Base-by-base conservation (phyloP, 2,113 vertebrate species). In the Anseranas semipalmata region DNA sequence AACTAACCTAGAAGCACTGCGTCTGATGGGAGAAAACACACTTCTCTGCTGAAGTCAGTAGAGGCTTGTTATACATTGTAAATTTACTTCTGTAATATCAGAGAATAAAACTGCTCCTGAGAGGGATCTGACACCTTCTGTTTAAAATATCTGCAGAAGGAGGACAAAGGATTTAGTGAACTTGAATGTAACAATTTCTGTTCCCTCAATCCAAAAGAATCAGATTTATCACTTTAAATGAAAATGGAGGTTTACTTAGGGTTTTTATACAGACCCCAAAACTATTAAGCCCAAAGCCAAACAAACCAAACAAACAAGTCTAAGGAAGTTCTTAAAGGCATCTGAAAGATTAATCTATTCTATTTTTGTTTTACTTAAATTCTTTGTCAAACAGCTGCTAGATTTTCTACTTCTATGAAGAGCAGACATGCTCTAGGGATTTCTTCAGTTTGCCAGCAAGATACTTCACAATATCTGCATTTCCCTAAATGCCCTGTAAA, bases 321-420 rank as follows among this genome's bases (percentile, higher is more conserved):
- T 89, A 79, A 87, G 74, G 60, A 73, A 95, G 22, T 58, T 85
- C 65, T 82, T 78, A 74, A 86, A 93, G 50, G 59, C 77, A 95
- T 91, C 72, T 88, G 79, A 94, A 95, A 90, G 89, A 84, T 90
- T 89, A 90, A 68, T 82, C 62, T 92, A 89, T 43, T 89, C 45
- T 96, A 78, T 92, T 97, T 96, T 90, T 94, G 73, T 27, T 92
- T 71, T 87, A 92, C 48, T 95, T 65, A 71, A 95, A 95, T 95
- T 95, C 71, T 93, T 95, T 83, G 80, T 70, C 78, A 93, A 59
- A 62, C 73, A 96, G 79, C 75, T 96, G 88, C 43, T 96, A 67
- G 33, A 95, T 78, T 84, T 78, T 71, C 33, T 82, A 79, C 65
- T 85, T 89, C 90, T 79, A 39, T 28, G 86, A 92, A 91, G 58